phyloP scores from a whole-genome alignment of 2,888 invertebrate species.

The Resseliella maxima region DNA sequence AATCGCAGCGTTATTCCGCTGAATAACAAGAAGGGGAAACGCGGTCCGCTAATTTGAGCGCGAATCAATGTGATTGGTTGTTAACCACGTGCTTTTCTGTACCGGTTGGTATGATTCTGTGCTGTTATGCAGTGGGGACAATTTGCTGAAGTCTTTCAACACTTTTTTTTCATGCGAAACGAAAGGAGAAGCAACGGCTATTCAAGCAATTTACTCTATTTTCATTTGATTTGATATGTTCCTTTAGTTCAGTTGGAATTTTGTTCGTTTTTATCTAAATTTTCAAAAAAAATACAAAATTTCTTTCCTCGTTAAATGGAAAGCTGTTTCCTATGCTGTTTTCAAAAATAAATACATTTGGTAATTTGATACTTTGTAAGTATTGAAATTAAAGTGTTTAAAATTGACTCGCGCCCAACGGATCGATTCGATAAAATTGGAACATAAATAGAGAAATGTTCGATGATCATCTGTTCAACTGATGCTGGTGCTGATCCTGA shows the following conservation, averaged over 20 bases:
- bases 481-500: not conserved
- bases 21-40: slow-evolving; percentile 36
- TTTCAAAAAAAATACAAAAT: not conserved
- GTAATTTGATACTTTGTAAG: slow-evolving; percentile 13
- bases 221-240: too few species aligned
- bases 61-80: slow-evolving; percentile 33
- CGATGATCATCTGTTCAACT: not conserved
- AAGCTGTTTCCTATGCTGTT: not conserved
- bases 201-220: too few species aligned
- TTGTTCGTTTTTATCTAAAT: too few species aligned
- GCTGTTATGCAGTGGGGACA: slow-evolving; percentile 19
- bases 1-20: not conserved
- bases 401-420: slow-evolving; percentile 19
- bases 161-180: not conserved
- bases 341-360: not conserved
- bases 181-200: too few species aligned
- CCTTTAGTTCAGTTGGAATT: too few species aligned
- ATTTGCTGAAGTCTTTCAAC: too few species aligned
- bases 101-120: slow-evolving; percentile 2
- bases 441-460: not conserved
- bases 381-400: not conserved
- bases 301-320: not conserved
- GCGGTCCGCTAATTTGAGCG: too few species aligned
- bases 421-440: not conserved
- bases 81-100: slow-evolving; percentile 36